phyloP scores from a whole-genome alignment of 2,888 invertebrate species.

The Sepioteuthis lessoniana region DNA sequence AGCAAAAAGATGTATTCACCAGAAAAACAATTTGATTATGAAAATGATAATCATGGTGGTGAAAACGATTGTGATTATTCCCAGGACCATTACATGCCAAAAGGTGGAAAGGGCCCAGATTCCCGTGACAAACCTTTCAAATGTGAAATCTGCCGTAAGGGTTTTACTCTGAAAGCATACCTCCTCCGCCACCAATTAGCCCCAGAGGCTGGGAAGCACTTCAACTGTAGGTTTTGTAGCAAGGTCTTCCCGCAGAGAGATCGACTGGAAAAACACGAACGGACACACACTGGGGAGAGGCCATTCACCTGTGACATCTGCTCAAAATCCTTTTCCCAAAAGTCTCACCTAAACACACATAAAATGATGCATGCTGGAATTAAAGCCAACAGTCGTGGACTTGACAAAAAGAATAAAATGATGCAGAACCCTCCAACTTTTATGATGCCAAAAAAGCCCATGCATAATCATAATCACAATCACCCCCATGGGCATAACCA shows the following conservation, averaged over 20 bases:
- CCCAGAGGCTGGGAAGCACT: slow-evolving; percentile 39
- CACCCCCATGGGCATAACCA: neutral
- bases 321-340: slow-evolving; percentile 15
- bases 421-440: too few relatives aligned
- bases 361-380: slow-evolving; percentile 11
- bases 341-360: neutral
- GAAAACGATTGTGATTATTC: neutral
- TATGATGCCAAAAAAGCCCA: slow-evolving; percentile 24
- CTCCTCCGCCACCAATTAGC: slow-evolving; percentile 40
- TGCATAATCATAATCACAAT: slow-evolving; percentile 41
- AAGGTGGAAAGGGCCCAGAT: neutral
- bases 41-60: neutral
- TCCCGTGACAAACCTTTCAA: slow-evolving; percentile 44
- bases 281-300: slow-evolving; percentile 43
- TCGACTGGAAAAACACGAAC: slow-evolving; percentile 39
- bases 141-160: slow-evolving; percentile 45
- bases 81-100: neutral
- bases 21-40: neutral
- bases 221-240: slow-evolving; percentile 42
- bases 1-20: neutral
- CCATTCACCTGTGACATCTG: slow-evolving; percentile 42
- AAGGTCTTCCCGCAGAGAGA: slow-evolving; percentile 41
- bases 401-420: neutral
- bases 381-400: neutral
- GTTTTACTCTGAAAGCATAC: slow-evolving; percentile 44